Percentiles rank a stretch among this genome's conserved stretches.
Conservation (phyloP, 2,797 vertebrate species). For the Uromys caudimaculatus region DNA sequence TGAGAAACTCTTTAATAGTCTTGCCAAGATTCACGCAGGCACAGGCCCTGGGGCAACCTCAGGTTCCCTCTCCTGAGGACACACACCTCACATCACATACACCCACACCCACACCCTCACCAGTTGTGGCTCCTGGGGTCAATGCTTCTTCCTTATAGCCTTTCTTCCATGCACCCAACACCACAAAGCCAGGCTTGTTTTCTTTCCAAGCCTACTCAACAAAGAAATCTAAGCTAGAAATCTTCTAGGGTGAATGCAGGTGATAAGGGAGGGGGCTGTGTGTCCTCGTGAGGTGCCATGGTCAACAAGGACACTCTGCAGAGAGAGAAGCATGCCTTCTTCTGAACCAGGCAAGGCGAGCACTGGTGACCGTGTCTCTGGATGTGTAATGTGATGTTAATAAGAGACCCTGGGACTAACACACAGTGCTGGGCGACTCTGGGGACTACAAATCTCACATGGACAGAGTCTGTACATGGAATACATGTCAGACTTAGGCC, state of each 20-base stretch:
- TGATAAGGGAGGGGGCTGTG: background rate
- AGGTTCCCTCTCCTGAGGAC: background rate
- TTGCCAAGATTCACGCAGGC: background rate
- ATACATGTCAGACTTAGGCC: background rate
- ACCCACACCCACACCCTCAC: background rate
- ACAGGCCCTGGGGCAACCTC: background rate
- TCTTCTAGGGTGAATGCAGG: too few species aligned
- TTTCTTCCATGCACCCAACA: background rate
- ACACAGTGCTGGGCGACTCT: rapidly evolving
- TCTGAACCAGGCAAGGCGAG: background rate
- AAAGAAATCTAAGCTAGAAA: background rate
- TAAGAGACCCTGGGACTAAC: background rate
- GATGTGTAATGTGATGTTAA: background rate
- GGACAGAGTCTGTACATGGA: background rate
- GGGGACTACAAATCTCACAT: background rate
- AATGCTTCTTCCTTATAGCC: background rate
- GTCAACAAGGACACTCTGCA: background rate
- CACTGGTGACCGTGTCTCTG: background rate
- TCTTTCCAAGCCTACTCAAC: background rate
- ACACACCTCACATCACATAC: background rate
- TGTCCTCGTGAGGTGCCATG: background rate
- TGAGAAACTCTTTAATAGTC: background rate
- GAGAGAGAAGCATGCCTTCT: background rate
- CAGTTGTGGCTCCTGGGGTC: background rate
- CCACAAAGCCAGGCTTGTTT: background rate